Evolutionary conservation across 2,888 invertebrate genomes (phyloP), one percentile per base, ranked within the genome.

Genomic region (Caenorhabditis sp.): DNA sequence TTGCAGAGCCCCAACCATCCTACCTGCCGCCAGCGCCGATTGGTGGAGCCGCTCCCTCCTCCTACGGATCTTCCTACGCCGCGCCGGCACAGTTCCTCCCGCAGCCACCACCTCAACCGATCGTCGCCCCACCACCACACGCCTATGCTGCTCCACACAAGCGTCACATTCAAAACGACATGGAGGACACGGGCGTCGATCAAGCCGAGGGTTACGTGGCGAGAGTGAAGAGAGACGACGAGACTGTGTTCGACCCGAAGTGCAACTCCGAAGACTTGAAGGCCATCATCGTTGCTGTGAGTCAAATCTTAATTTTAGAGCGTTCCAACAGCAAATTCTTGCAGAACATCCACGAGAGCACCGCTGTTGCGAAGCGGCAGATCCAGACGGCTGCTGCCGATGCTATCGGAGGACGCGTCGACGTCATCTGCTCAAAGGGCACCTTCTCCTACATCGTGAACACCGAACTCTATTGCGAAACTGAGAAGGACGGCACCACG

Each of bases 361-460:
- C 87, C 4, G 82, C 87, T 13, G 74, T 79, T 8, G 79, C 87
- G 17, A 87, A 87, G 63, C 75, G 86, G 27, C 71, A 83, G 26
- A 87, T 87, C 59, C 87, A 87, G 66, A 55, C 75, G 2, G 81
- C 79, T 4, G 81, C 79, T 20, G 59, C 78, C 48, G 75, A 81
- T 30, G 77, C 74, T 26, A 70, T 81, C 52, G 81, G 81, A 27
- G 80, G 80, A 62, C 62, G 75, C 50, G 78, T 87, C 46, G 87
- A 87, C 70, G 87, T 88, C 22, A 84, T 87, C 77, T 87, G 87
- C 79, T 83, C 83, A 6, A 68, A 73, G 11, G 84, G 83, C 37
- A 85, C 86, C 24, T 87, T 87, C 81, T 85, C 85, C 17, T 87
- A 87, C 83, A 83, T 87, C 56, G 86, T 87, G 56, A 85, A 84